phyloP scores from a whole-genome alignment of 2,797 vertebrate species.

The Darevskia mixta region DNA sequence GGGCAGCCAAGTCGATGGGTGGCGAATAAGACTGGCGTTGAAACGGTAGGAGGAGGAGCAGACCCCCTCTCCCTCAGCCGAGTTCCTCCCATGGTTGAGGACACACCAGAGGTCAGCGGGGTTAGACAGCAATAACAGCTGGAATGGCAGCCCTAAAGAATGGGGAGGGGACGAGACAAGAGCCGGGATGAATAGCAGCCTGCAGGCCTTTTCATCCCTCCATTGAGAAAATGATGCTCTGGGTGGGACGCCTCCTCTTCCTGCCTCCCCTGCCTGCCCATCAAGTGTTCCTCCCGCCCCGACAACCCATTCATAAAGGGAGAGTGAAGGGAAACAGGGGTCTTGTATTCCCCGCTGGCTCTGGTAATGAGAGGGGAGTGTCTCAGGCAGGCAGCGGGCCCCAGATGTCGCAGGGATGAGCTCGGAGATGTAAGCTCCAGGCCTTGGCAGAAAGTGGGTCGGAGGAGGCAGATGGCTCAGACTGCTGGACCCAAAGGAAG shows the following conservation, averaged over 20 bases:
- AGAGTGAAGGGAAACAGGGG: conserved; percentile 59
- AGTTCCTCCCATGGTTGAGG: conserved; percentile 23
- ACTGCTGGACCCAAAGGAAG: not conserved
- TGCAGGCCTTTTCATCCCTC: conserved; percentile 61
- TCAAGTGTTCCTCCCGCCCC: conserved; percentile 54
- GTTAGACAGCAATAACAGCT: conserved; percentile 59
- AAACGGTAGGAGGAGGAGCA: not conserved
- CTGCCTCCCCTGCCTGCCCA: conserved; percentile 48
- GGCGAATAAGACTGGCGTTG: not conserved
- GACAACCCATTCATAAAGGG: conserved; percentile 61
- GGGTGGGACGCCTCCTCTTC: conserved; percentile 54
- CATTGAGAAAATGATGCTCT: conserved; percentile 55
- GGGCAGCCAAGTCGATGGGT: too few relatives aligned
- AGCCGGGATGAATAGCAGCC: conserved; percentile 52
- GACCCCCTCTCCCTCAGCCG: not conserved
- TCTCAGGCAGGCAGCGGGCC: not conserved
- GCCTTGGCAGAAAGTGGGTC: accelerated
- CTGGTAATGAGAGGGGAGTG: conserved; percentile 64
- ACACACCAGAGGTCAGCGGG: conserved; percentile 61
- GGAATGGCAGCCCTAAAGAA: conserved; percentile 59
- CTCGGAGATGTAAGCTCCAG: conserved; percentile 46
- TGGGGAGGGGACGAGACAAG: conserved; percentile 55
- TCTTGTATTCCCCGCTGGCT: conserved; percentile 44
- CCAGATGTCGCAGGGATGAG: conserved; percentile 25
- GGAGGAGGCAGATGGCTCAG: not conserved